Conservation (phyloP, 2,797 vertebrate genomes). For the Bufotes viridis region DNA sequence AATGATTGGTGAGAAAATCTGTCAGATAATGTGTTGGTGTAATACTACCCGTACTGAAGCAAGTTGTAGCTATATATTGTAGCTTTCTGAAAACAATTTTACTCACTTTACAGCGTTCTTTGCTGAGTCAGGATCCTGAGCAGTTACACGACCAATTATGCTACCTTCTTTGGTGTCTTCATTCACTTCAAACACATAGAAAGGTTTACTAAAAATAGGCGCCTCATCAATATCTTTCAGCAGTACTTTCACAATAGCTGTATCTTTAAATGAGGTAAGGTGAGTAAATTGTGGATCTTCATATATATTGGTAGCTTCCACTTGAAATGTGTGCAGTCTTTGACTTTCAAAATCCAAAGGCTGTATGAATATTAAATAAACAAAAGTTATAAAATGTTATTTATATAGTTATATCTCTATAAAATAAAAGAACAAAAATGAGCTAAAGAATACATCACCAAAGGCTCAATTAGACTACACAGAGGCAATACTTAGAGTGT, state of each 20-base stretch:
- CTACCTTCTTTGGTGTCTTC: slow-evolving; percentile 91
- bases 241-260: slow-evolving; percentile 85
- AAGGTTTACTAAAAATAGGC: slow-evolving; percentile 84
- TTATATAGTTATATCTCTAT: background rate
- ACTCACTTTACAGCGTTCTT: slow-evolving; percentile 91
- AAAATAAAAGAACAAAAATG: background rate
- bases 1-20: no score
- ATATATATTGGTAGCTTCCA: slow-evolving; percentile 91
- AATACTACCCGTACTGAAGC: no score
- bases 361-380: slow-evolving; percentile 70
- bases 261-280: slow-evolving; percentile 92
- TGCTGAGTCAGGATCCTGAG: slow-evolving; percentile 87
- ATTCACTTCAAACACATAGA: slow-evolving; percentile 93
- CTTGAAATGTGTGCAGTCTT: slow-evolving; percentile 85
- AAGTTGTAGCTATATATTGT: no score
- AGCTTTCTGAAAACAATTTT: background rate
- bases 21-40: no score
- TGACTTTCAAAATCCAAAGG: slow-evolving; percentile 94
- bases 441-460: background rate
- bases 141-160: slow-evolving; percentile 88
- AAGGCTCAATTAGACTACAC: background rate
- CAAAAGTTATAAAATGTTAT: background rate
- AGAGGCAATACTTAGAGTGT: background rate
- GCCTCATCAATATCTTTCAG: slow-evolving; percentile 92
- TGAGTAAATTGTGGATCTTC: slow-evolving; percentile 87